Conservation (phyloP, 2,888 invertebrate species). For the Chirona hameri region DNA sequence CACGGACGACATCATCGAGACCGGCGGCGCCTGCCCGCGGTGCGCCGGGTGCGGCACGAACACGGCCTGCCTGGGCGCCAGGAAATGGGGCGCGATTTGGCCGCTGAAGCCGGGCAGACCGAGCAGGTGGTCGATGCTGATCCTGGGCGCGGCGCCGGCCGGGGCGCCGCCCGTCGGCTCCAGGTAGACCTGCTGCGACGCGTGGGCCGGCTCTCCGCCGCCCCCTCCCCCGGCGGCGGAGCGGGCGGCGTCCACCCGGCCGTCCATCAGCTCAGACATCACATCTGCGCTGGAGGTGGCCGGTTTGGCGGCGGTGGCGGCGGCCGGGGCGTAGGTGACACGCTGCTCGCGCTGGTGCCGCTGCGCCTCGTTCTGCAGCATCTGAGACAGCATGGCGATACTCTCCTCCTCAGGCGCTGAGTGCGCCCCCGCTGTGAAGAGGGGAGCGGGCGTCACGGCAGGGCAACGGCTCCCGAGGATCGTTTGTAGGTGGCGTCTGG, state of each 20-base stretch:
- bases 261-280: not conserved
- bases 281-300: not conserved
- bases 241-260: not conserved
- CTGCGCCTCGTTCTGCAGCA: conserved; percentile 31
- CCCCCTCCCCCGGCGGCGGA: too few species aligned
- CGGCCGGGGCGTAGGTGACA: not conserved
- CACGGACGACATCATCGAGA: not conserved
- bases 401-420: conserved; percentile 23
- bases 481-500: too few species aligned
- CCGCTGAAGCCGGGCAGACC: conserved; percentile 6
- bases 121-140: conserved; percentile 27
- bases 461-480: too few species aligned
- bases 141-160: conserved; percentile 1
- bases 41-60: conserved; percentile 11
- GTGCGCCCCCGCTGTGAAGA: not conserved
- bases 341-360: conserved; percentile 4
- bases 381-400: conserved; percentile 28
- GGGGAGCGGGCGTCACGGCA: not conserved
- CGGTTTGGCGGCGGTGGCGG: not conserved
- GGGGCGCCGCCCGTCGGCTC: not conserved
- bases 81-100: conserved; percentile 9
- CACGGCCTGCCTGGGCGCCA: not conserved
- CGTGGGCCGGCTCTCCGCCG: not conserved
- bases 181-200: not conserved
- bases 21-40: not conserved